Conservation (phyloP, 1,140 invertebrate genomes). For the Scaptomyza hsui region DNA sequence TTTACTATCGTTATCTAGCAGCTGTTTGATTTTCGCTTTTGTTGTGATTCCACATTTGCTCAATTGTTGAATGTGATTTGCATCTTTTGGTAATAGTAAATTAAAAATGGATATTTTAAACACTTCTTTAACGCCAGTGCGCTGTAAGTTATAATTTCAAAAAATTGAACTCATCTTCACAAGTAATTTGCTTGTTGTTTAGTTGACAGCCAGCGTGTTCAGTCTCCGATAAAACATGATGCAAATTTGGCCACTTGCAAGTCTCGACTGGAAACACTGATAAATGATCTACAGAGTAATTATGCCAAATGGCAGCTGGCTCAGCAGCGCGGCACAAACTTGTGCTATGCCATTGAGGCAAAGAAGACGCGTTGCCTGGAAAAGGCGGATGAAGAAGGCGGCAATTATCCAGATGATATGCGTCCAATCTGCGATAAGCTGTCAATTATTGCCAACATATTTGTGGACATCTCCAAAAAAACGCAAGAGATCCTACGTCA, state of each 20-base stretch:
- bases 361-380: slow-evolving; percentile 66
- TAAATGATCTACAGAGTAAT: slow-evolving; percentile 59
- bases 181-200: neutral
- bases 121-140: slow-evolving; percentile 64
- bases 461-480: slow-evolving; percentile 66
- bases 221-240: slow-evolving; percentile 44
- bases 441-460: slow-evolving; percentile 67
- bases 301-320: slow-evolving; percentile 75
- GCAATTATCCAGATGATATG: slow-evolving; percentile 60
- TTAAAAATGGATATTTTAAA: slow-evolving; percentile 33
- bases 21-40: neutral
- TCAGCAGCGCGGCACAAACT: slow-evolving; percentile 62
- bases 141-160: slow-evolving; percentile 52
- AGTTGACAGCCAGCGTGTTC: slow-evolving; percentile 49
- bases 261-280: slow-evolving; percentile 44
- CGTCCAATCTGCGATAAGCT: slow-evolving; percentile 60
- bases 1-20: neutral
- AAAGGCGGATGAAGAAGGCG: slow-evolving; percentile 6
- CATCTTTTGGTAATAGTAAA: too few species aligned
- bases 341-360: slow-evolving; percentile 73
- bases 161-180: too few species aligned
- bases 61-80: neutral
- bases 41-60: neutral
- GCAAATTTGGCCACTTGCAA: slow-evolving; percentile 51
- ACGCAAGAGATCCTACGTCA: slow-evolving; percentile 56